Percentiles rank a stretch among this genome's conserved stretches.
These are phyloP conservation scores for Diplazon laetatorius DNA, from an alignment of 2,888 invertebrate species.

Conservation along the genomic window DNA sequence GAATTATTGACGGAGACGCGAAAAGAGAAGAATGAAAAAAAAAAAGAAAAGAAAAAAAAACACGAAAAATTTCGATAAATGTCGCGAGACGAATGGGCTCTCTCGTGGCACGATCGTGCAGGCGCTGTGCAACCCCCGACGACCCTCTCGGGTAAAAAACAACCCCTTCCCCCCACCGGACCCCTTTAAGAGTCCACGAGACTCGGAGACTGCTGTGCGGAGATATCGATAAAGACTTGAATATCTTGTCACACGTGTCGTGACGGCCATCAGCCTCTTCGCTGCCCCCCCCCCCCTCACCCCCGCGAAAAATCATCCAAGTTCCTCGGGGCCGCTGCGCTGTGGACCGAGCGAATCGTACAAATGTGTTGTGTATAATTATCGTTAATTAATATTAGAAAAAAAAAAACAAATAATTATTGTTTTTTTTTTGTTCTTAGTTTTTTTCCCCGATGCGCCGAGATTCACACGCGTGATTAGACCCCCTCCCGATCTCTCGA, in stretches of 20 bases:
- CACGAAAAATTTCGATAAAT: slow-evolving; percentile 55
- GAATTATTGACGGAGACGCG: neutral
- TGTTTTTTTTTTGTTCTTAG: too few species aligned
- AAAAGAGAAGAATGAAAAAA: slow-evolving; percentile 55
- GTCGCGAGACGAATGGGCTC: slow-evolving; percentile 63
- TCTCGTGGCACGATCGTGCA: slow-evolving; percentile 50
- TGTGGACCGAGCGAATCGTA: slow-evolving; percentile 79
- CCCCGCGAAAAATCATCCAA: slow-evolving; percentile 41
- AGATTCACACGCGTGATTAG: too few species aligned
- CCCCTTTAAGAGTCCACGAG: slow-evolving; percentile 28
- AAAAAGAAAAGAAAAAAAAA: slow-evolving; percentile 64
- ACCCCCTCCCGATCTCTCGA: too few species aligned
- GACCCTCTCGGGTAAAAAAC: neutral
- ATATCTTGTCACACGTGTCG: too few species aligned
- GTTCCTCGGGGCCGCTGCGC: slow-evolving; percentile 74
- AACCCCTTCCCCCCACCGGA: slow-evolving; percentile 23
- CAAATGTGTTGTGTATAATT: slow-evolving; percentile 82
- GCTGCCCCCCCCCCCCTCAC: slow-evolving; percentile 51
- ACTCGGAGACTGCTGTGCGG: slow-evolving; percentile 45
- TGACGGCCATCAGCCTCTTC: too few species aligned
- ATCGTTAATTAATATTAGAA: slow-evolving; percentile 78
- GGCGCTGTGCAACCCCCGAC: slow-evolving; percentile 8
- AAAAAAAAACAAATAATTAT: slow-evolving; percentile 58
- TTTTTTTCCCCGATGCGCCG: too few species aligned
- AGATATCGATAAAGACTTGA: slow-evolving; percentile 17